Percentiles rank a stretch among this genome's conserved stretches.
phyloP scores from a whole-genome alignment of 1,140 invertebrate species.

The Drusus annulatus region DNA sequence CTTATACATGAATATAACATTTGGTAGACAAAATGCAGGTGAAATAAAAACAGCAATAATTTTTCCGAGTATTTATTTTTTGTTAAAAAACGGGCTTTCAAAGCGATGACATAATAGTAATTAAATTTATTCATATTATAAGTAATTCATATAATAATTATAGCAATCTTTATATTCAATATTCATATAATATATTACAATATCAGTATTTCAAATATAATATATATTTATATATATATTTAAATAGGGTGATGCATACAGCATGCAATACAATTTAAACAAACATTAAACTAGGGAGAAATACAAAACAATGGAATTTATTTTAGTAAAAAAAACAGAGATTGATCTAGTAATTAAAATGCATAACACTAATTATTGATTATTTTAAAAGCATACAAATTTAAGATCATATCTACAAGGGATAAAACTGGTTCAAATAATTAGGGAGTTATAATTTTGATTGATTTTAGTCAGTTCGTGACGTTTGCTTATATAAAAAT shows the following conservation, averaged over 20 bases:
- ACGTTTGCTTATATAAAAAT: slow-evolving; percentile 20
- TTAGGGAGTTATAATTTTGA: neutral
- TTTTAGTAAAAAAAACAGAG: neutral
- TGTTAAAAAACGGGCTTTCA: slow-evolving; percentile 57
- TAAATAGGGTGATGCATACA: neutral
- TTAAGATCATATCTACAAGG: slow-evolving; percentile 16
- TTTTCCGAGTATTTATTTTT: slow-evolving; percentile 58
- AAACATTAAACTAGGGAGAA: neutral
- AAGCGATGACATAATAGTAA: slow-evolving; percentile 58
- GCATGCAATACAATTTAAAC: slow-evolving; percentile 17
- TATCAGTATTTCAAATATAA: slow-evolving; percentile 45
- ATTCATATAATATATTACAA: slow-evolving; percentile 55
- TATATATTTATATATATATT: neutral
- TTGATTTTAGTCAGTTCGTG: neutral
- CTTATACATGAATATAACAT: too few relatives aligned
- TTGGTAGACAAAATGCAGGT: too few relatives aligned
- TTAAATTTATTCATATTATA: slow-evolving; percentile 53
- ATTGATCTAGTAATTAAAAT: too few relatives aligned
- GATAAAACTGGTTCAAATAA: neutral
- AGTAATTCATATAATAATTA: slow-evolving; percentile 53
- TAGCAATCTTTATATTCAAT: slow-evolving; percentile 55
- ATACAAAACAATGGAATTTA: slow-evolving; percentile 3
- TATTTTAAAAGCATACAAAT: slow-evolving; percentile 10
- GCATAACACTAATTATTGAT: neutral
- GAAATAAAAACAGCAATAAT: slow-evolving; percentile 34